Base-by-base conservation (phyloP, 2,888 invertebrate genomes). In the Acleris laterana region DNA sequence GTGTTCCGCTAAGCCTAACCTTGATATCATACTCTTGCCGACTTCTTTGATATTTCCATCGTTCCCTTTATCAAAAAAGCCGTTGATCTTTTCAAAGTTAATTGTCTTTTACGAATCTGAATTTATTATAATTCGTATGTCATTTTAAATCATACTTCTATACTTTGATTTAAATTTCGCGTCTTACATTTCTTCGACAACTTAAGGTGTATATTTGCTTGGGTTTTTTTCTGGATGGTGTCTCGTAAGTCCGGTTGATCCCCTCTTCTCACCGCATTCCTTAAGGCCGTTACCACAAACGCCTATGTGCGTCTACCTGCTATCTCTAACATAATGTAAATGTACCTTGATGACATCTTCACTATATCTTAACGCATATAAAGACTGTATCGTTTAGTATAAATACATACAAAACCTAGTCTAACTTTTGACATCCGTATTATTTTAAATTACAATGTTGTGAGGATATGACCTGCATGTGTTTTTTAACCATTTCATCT, bases 1-100 rank as follows among this genome's bases (percentile, higher is more conserved):
- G 92, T 92, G 92, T 89, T 88, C 92, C 90, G 90, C 91, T 92
- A 92, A 93, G 91, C 88, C 92, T 91, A 92, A 91, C 91, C 92
- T 93, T 93, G 93, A 92, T 93, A 92, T 92, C 91, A 90, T 92
- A 91, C 89, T 91, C 89, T 87, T 80, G 76, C 89, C 85, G 77
- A 89, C 77, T 78, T 76, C 73, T 74, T 70, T 74, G 42, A 57
- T 76, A 49, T 46, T 63, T 64, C 50, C 13, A 46, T 52, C 49
- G 25, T 42, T 44, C 28, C 44, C 28, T 65, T 56, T 56, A 28
- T 44, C 16, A 9, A 61, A 28, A 53, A 28, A 46, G 63, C 53
- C 59, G 42, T 64, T 53, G 59, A 53, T 59, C 63, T 59, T 53
- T 59, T 17, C 2, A 52, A 38, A 49, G 64, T 60, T 64, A 53